These are phyloP conservation scores for Busseola fusca DNA, from an alignment of 2,888 invertebrate species.

Conservation along the genomic window DNA sequence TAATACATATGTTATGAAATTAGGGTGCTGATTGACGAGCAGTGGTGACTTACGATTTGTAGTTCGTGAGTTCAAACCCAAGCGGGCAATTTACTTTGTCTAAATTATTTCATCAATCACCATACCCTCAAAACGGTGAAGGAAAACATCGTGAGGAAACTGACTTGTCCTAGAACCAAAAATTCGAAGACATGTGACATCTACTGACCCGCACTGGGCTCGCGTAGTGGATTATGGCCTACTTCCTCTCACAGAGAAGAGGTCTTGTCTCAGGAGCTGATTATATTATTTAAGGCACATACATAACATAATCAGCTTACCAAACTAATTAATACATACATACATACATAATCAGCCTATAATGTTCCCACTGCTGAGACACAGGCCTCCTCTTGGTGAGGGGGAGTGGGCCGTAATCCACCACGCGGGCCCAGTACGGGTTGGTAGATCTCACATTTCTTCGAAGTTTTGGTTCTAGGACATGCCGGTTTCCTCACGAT, in stretches of 20 bases:
- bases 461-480: no score
- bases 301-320: no score
- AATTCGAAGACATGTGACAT: neutral
- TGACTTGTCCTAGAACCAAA: neutral
- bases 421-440: no score
- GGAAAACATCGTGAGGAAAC: neutral
- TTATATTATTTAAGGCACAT: neutral
- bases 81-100: neutral
- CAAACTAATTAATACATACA: neutral
- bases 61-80: neutral
- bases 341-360: no score
- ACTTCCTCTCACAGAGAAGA: neutral
- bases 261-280: neutral
- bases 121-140: neutral
- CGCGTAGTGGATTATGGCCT: neutral
- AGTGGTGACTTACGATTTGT: neutral
- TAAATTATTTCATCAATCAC: neutral
- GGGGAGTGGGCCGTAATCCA: no score
- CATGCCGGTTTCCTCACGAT: no score
- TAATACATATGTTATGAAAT: no score
- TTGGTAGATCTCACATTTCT: no score
- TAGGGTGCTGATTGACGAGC: neutral
- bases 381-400: no score
- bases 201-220: neutral
- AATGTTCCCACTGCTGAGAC: no score